Base-by-base conservation (phyloP, 2,797 vertebrate genomes). In the Typhlichthys subterraneus region DNA sequence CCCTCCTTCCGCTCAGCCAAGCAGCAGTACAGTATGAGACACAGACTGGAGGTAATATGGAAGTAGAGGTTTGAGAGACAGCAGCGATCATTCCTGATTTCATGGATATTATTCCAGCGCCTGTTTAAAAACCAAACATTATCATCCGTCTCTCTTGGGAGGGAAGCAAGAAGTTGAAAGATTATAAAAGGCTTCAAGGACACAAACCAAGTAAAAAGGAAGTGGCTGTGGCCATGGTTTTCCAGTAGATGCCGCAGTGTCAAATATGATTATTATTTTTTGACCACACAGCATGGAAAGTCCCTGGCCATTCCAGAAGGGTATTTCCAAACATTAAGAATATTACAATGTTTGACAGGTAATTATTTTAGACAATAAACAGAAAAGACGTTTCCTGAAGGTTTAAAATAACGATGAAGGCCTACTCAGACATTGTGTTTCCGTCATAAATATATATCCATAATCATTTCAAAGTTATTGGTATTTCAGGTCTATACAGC, bases 281-380 rank as follows among this genome's bases (percentile, higher is more conserved):
- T 75, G 66, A 81, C 67, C 65, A 52, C 70, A 83, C 85, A 86
- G 81, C 69, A 77, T 75, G 80, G 81, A 86, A 77, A 87, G 86
- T 86, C 81, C 79, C 74, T 78, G 73, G 59, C 77, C 79, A 73
- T 87, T 87, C 83, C 72, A 73, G 58, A 86, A 74, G 75, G 75
- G 67, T 82, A 89, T 88, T 83, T 77, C 70, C 63, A 80, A 81
- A 78, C 82, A 83, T 87, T 85, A 85, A 85, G 76, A 78, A 82
- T 85, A 82, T 72, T 67, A 90, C 77, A 81, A 56, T 73, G 62
- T 83, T 77, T 90, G 87, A 90, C 84, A 80, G 85, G 80, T 85
- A 73, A 86, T 88, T 87, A 82, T 83, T 86, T 79, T 23, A 67
- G 75, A 84, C 75, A 82, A 79, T 80, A 83, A 70, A 69, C 63